phyloP scores from a whole-genome alignment of 2,113 vertebrate genomes.

The Chaetorhynchus papuensis region DNA sequence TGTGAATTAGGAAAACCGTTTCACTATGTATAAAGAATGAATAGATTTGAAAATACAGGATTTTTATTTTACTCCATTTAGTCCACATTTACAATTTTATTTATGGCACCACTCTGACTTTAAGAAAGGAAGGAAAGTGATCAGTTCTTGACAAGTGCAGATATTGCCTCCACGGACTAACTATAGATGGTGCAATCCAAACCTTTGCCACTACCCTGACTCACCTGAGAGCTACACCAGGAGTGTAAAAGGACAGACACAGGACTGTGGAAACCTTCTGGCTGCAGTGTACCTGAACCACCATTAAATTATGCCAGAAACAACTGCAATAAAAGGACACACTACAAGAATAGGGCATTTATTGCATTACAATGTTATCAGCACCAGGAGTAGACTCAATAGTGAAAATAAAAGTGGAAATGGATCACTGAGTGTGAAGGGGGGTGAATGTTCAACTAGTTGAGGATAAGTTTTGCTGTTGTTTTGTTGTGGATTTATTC shows the following conservation, averaged over 20 bases:
- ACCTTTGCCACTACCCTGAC: neutral
- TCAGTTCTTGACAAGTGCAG: neutral
- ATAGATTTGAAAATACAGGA: neutral
- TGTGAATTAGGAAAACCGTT: neutral
- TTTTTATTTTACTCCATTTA: neutral
- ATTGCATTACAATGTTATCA: neutral
- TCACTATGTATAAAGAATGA: neutral
- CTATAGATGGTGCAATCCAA: neutral
- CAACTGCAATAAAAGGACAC: neutral
- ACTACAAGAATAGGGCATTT: neutral
- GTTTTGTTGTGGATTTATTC: neutral
- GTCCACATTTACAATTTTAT: neutral
- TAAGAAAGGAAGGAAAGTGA: neutral
- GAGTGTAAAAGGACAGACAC: neutral
- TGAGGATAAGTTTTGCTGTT: neutral
- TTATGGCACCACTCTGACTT: neutral
- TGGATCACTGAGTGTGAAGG: fast-evolving
- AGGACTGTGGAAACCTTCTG: neutral
- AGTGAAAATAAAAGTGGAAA: neutral
- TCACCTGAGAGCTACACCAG: neutral
- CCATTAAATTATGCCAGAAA: neutral
- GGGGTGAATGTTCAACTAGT: neutral
- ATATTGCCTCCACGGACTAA: neutral
- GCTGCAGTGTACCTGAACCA: neutral
- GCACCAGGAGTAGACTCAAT: neutral